Conservation (phyloP, 1,140 invertebrate species). For the Euwallacea fornicatus region DNA sequence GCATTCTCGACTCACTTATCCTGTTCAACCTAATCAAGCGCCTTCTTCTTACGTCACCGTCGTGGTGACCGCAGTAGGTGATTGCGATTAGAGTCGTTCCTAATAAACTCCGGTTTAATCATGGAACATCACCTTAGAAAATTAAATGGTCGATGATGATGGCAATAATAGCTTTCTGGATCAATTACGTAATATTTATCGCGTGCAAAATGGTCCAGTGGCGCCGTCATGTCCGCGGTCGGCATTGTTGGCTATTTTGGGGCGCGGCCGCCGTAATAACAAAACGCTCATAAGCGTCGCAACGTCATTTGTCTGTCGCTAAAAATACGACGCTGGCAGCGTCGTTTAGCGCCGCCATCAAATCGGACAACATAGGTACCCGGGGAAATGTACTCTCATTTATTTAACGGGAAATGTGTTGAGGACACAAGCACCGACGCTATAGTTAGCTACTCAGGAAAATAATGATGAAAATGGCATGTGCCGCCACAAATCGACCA, state of each 20-base stretch:
- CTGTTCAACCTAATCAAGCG: too few relatives aligned
- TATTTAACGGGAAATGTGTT: background rate
- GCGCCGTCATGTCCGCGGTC: constrained; percentile 18
- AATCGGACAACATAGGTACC: constrained; percentile 1
- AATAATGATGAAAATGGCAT: too few relatives aligned
- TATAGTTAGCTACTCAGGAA: too few relatives aligned
- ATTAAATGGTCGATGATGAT: background rate
- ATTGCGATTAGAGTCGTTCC: too few relatives aligned
- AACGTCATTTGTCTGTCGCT: constrained; percentile 24
- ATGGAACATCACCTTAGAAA: background rate
- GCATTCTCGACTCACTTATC: too few relatives aligned
- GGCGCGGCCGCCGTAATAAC: constrained; percentile 20
- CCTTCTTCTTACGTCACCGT: too few relatives aligned
- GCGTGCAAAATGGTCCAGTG: constrained; percentile 7
- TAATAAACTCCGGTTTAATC: too few relatives aligned
- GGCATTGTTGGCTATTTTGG: constrained; percentile 26
- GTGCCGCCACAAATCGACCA: too few relatives aligned
- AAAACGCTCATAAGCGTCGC: constrained; percentile 22
- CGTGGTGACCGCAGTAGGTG: too few relatives aligned
- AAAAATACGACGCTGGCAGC: constrained; percentile 27
- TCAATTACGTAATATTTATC: background rate
- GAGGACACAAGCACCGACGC: too few relatives aligned
- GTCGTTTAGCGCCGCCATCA: constrained; percentile 5
- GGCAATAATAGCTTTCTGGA: too few relatives aligned
- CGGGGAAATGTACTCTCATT: constrained; percentile 3